Conservation (phyloP, 1,140 invertebrate genomes). For the Arctopsyche grandis region DNA sequence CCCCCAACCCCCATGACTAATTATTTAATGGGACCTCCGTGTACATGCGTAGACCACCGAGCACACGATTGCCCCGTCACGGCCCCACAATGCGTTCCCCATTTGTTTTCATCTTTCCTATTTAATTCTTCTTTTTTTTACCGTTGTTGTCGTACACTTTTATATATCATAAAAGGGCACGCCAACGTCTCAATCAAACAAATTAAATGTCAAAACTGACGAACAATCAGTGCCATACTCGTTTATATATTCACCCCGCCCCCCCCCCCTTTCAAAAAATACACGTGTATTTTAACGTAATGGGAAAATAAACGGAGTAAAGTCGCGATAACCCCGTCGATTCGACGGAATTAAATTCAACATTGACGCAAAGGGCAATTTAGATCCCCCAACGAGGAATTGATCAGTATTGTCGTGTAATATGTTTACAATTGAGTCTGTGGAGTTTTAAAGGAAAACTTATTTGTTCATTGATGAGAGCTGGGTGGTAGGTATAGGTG, state of each 20-base stretch:
- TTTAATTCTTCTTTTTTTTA: conserved; percentile 9
- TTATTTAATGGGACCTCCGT: conserved; percentile 51
- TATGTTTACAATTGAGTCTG: neutral
- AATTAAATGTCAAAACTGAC: conserved; percentile 53
- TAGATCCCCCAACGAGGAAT: no score
- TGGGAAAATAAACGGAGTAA: conserved; percentile 11
- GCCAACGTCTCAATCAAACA: conserved; percentile 53
- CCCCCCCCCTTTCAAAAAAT: neutral
- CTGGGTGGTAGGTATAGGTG: neutral
- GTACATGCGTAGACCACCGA: conserved; percentile 8
- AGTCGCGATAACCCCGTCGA: neutral
- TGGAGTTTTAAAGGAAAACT: conserved; percentile 11
- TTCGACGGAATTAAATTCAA: no score
- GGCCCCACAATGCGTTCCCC: conserved; percentile 28
- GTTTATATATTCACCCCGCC: conserved; percentile 11
- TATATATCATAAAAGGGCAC: conserved; percentile 40
- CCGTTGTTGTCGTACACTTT: neutral
- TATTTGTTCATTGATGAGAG: conserved; percentile 16
- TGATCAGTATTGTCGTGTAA: no score
- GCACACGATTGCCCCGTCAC: conserved; percentile 26
- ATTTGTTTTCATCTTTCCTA: conserved; percentile 42
- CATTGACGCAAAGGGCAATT: no score
- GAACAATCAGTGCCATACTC: conserved; percentile 43
- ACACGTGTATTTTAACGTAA: conserved; percentile 15
- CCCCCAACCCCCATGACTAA: conserved; percentile 42